Evolutionary conservation across 1,140 invertebrate genomes (phyloP), one percentile per base, ranked within the genome.

Genomic region (Dinoponera quadriceps): DNA sequence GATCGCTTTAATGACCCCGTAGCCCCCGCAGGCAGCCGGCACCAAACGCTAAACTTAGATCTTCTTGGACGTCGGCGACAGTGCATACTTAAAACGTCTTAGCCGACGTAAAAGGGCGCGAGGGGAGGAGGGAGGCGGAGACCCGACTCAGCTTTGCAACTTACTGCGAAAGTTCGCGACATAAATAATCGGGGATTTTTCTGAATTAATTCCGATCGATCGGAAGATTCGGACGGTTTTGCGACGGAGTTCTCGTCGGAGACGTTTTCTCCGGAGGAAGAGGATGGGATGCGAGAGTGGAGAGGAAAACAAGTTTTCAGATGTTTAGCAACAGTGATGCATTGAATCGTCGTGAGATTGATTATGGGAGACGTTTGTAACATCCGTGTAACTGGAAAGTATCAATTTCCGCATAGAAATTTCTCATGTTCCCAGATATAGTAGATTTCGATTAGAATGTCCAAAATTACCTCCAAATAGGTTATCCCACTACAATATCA

Each of bases 1-100:
- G 75, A 80, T 80, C 75, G 75, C 54, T 80, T 71, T 80, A 80
- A 80, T 80, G 65, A 80, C 66, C 33, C 22, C 65, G 54, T 16
- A 38, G 49, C 13, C 51, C 51, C 75, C 63, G 63, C 22, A 55
- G 75, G 75, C 75, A 51, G 63, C 63, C 22, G 27, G 59, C 73
- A 65, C 22, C 63, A 38, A n/a, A n/a, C 65, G 49, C 65, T 78
- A 69, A 78, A 78, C 75, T 80, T 78, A 69, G 75, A 78, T 78
- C 75, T 72, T 72, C 75, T 69, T 57, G 65, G 65, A 80, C 75
- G 75, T 44, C 65, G 65, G 75, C 65, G 75, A 59, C 75, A 71
- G 75, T 80, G 75, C 75, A 80, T 80, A 80, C 51, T 80, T 80
- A 48, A 68, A 80, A 25, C 54, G 33, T n/a, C 33, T 49, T 69